These are phyloP conservation scores for Vireo altiloquus DNA, from an alignment of 2,113 vertebrate species.

Conservation along the genomic window DNA sequence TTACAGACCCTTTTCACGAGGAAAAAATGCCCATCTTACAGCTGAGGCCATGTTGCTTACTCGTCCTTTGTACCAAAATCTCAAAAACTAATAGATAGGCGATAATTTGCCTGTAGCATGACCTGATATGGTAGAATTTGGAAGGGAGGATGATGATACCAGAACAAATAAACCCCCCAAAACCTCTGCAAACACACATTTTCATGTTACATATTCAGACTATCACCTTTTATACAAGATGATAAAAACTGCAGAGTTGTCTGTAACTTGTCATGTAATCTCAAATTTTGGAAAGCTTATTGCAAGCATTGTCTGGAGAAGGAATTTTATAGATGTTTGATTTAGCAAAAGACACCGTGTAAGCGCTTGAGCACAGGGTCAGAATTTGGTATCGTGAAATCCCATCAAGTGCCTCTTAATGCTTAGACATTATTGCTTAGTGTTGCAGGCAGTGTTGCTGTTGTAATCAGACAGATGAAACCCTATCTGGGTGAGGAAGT, in stretches of 20 bases:
- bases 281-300: neutral
- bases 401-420: neutral
- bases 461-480: conserved; percentile 16
- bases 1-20: neutral
- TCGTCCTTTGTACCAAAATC: neutral
- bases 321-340: neutral
- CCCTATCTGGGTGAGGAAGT: conserved; percentile 33
- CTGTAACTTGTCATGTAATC: neutral
- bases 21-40: neutral
- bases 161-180: accelerated
- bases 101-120: neutral
- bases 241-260: neutral
- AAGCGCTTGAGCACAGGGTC: neutral
- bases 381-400: neutral
- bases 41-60: accelerated
- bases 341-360: neutral
- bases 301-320: neutral
- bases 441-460: neutral
- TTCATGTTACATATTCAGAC: neutral
- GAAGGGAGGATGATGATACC: neutral
- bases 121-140: neutral
- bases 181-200: neutral
- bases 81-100: neutral
- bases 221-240: neutral
- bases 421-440: neutral